A percentile compares a stretch with the other conserved stretches of the same genome.
phyloP scores from a whole-genome alignment of 2,113 vertebrate genomes.

The Hyperopisus bebe region DNA sequence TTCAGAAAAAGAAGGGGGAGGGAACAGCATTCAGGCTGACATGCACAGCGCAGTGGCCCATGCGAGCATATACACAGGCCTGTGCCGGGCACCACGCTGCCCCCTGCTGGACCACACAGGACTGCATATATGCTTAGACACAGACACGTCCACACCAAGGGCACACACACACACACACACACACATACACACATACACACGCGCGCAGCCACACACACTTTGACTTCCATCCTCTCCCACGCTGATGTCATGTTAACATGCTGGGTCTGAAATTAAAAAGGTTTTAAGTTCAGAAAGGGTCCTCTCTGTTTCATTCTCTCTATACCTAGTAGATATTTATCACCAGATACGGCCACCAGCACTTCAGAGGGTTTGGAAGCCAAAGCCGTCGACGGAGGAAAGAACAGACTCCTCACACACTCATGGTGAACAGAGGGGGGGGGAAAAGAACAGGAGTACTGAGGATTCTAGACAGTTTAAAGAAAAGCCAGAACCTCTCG shows the following conservation, averaged over 20 bases:
- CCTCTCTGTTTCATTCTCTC: not conserved
- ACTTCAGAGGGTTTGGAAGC: conserved; percentile 20
- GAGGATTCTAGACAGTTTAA: conserved; percentile 58
- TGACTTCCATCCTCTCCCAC: conserved; percentile 24
- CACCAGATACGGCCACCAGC: not conserved
- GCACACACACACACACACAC: not conserved
- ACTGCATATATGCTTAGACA: conserved; percentile 45
- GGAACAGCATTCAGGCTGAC: conserved; percentile 21
- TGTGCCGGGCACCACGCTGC: not conserved
- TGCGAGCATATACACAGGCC: conserved; percentile 28
- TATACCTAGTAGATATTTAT: not conserved
- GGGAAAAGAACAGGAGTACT: conserved; percentile 47
- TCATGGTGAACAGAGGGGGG: conserved; percentile 55
- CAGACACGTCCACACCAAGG: conserved; percentile 28
- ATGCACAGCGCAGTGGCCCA: conserved; percentile 43
- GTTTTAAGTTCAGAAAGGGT: not conserved
- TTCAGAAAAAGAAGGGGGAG: not conserved
- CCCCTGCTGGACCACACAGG: conserved; percentile 26
- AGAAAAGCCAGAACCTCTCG: conserved; percentile 17
- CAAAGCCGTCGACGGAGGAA: conserved; percentile 6
- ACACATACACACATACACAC: not conserved
- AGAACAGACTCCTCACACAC: conserved; percentile 53
- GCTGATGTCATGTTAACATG: not conserved
- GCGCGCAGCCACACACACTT: not conserved
- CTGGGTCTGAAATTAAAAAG: not conserved